Percentiles rank a stretch among this genome's conserved stretches.
phyloP scores from a whole-genome alignment of 2,113 vertebrate species.

The Regulus satrapa region DNA sequence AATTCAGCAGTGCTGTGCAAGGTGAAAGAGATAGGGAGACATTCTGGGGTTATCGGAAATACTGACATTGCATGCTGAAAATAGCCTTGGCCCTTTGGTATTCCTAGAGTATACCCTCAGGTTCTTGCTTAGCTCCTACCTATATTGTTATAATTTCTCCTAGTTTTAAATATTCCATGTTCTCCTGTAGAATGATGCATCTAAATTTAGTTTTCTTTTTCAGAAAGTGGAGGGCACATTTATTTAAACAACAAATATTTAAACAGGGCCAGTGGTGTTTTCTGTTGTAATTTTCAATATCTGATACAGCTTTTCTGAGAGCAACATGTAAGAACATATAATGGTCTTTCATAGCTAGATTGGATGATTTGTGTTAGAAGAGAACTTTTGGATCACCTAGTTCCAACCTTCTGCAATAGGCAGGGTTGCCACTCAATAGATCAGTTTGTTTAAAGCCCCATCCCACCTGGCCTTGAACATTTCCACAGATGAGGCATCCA shows the following conservation, averaged over 20 bases:
- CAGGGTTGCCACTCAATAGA: not conserved
- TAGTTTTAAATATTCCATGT: not conserved
- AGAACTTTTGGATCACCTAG: not conserved
- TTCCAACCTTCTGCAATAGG: not conserved
- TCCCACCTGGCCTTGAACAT: not conserved
- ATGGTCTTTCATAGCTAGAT: not conserved
- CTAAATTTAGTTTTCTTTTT: not conserved
- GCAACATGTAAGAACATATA: not conserved
- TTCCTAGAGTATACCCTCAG: not conserved
- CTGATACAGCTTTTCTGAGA: not conserved
- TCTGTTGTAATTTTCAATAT: not conserved
- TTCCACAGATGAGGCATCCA: not conserved
- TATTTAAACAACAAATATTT: not conserved
- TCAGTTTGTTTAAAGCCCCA: not conserved
- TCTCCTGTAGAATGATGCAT: not conserved
- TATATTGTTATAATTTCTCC: not conserved
- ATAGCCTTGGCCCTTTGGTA: not conserved
- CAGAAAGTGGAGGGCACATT: not conserved
- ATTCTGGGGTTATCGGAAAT: not conserved
- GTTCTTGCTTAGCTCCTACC: not conserved
- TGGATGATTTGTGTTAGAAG: accelerated
- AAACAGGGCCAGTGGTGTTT: not conserved
- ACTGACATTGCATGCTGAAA: not conserved
- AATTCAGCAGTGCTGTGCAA: not conserved
- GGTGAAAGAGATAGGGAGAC: not conserved